Evolutionary conservation across 2,797 vertebrate genomes (phyloP).

Genomic region (Rallus crepitans): DNA sequence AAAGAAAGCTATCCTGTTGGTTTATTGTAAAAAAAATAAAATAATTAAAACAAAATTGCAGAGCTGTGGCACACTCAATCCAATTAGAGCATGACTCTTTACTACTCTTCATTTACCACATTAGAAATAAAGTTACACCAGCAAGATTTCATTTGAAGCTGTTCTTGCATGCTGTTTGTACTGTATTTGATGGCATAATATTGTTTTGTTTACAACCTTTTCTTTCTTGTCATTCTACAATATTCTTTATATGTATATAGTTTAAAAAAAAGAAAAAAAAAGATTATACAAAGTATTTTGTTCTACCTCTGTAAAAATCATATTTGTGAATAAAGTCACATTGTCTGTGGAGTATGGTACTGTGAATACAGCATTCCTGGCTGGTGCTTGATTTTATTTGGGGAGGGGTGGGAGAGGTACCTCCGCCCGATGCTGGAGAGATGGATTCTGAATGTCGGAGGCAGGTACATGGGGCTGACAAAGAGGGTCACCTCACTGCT

Average conservation of each 20-base stretch:
- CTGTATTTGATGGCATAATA: slow-evolving; percentile 65
- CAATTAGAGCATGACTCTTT: slow-evolving; percentile 64
- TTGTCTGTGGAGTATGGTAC: slow-evolving; percentile 77
- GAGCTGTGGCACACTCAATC: slow-evolving; percentile 43
- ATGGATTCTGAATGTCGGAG: neutral
- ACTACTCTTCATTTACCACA: slow-evolving; percentile 58
- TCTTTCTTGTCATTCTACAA: slow-evolving; percentile 51
- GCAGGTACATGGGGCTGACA: neutral
- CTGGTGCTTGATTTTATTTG: slow-evolving; percentile 44
- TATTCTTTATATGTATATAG: slow-evolving; percentile 81
- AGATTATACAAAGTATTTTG: slow-evolving; percentile 84
- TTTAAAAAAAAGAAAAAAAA: slow-evolving; percentile 13
- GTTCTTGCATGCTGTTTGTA: slow-evolving; percentile 72
- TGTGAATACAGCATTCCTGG: slow-evolving; percentile 61
- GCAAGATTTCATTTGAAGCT: slow-evolving; percentile 67
- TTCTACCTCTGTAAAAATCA: slow-evolving; percentile 83
- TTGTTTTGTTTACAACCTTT: slow-evolving; percentile 58
- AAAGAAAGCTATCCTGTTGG: slow-evolving; percentile 43
- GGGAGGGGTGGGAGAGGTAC: neutral
- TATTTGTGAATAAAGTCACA: slow-evolving; percentile 86
- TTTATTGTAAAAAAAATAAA: slow-evolving; percentile 46
- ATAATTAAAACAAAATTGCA: slow-evolving; percentile 56
- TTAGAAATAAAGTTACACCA: slow-evolving; percentile 71
- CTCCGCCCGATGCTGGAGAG: fast-evolving
- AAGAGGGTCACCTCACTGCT: neutral